A percentile compares a stretch with the other conserved stretches of the same genome.
Conservation (phyloP, 2,888 invertebrate species). For the Trichopria drosophilae region DNA sequence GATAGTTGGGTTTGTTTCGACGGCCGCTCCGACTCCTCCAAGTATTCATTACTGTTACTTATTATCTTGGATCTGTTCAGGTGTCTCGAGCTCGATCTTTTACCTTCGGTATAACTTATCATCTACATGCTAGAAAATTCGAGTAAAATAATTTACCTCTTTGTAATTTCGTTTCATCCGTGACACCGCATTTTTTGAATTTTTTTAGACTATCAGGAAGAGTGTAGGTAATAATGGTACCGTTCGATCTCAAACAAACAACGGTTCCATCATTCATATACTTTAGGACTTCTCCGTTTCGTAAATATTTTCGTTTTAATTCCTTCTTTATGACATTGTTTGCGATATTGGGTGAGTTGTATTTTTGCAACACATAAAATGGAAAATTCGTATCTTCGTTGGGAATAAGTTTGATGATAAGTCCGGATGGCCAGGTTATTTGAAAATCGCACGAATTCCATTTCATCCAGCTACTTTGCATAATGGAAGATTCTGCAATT, state of each 20-base stretch:
- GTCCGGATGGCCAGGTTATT: slow-evolving; percentile 45
- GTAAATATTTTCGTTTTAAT: slow-evolving; percentile 46
- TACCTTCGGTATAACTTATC: too few species aligned
- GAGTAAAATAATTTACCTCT: too few species aligned
- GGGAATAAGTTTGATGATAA: slow-evolving; percentile 41
- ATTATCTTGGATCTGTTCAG: too few species aligned
- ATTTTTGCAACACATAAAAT: slow-evolving; percentile 48
- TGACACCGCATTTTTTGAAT: too few species aligned
- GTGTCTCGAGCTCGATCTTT: too few species aligned
- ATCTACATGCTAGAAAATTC: too few species aligned
- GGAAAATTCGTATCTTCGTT: slow-evolving; percentile 40
- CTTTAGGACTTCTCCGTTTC: slow-evolving; percentile 51
- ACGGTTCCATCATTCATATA: slow-evolving; percentile 45
- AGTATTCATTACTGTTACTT: too few species aligned
- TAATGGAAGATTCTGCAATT: too few species aligned
- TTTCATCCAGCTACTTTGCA: neutral
- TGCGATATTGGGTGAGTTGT: slow-evolving; percentile 34
- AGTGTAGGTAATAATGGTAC: slow-evolving; percentile 45
- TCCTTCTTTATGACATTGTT: slow-evolving; percentile 29
- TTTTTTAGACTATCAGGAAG: too few species aligned
- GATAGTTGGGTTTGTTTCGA: too few species aligned
- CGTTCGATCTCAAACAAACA: slow-evolving; percentile 47
- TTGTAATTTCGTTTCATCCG: too few species aligned
- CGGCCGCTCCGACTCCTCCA: too few species aligned
- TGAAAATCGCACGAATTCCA: slow-evolving; percentile 21